Conservation (phyloP, 2,113 vertebrate genomes). For the Myiozetetes cayanensis region DNA sequence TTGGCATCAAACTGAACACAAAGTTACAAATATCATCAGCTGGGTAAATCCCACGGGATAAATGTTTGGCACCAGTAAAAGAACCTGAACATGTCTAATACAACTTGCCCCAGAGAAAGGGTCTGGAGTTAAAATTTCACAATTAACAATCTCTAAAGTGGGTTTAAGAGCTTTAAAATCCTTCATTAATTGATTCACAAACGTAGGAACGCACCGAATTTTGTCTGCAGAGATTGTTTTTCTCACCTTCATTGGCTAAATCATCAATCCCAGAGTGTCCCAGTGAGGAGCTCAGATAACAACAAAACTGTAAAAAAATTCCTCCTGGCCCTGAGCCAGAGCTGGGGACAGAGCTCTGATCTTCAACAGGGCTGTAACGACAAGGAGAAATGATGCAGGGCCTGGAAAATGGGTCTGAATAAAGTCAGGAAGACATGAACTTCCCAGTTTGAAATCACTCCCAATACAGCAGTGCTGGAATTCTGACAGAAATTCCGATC, state of each 20-base stretch:
- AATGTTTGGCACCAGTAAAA: slow-evolving; percentile 37
- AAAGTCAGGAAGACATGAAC: slow-evolving; percentile 4
- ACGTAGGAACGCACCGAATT: background rate
- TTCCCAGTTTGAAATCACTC: background rate
- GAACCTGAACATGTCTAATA: slow-evolving; percentile 35
- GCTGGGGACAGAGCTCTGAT: slow-evolving; percentile 23
- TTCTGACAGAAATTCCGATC: background rate
- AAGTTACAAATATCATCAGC: background rate
- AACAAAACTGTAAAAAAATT: background rate
- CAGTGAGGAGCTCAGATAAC: background rate
- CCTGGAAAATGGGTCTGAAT: slow-evolving; percentile 16
- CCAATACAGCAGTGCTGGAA: background rate
- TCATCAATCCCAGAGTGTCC: background rate
- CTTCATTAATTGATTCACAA: background rate
- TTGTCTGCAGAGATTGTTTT: background rate
- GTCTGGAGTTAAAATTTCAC: slow-evolving; percentile 18
- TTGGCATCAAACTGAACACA: background rate
- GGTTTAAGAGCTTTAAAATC: background rate
- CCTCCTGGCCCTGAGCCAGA: background rate
- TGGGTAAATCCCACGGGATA: background rate
- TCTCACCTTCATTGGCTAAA: background rate
- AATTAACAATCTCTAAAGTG: slow-evolving; percentile 8
- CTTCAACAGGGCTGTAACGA: background rate
- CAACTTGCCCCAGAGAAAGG: slow-evolving; percentile 32
- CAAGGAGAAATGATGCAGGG: slow-evolving; percentile 22